These are phyloP conservation scores for Epinephelus coioides DNA, from an alignment of 2,797 vertebrate species.

Conservation along the genomic window DNA sequence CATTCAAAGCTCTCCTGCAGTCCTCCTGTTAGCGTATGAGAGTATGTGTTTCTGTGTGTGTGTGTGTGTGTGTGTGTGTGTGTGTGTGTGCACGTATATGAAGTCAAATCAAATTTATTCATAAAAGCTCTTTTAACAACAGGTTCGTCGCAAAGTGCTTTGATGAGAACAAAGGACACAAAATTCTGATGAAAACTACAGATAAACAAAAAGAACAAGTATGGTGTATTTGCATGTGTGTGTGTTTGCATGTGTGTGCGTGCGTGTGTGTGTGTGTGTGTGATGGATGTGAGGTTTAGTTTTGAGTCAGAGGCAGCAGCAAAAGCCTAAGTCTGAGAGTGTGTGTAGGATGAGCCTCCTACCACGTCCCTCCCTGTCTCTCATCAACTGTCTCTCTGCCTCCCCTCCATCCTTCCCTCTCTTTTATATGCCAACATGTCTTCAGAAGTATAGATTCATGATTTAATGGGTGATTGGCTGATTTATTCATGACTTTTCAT, in stretches of 20 bases:
- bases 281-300: conserved; percentile 80
- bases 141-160: conserved; percentile 59
- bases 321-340: conserved; percentile 77
- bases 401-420: conserved; percentile 63
- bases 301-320: conserved; percentile 85
- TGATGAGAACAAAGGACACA: conserved; percentile 69
- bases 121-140: conserved; percentile 66
- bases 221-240: neutral
- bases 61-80: conserved; percentile 24
- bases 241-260: neutral
- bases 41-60: conserved; percentile 18
- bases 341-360: conserved; percentile 83
- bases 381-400: conserved; percentile 72
- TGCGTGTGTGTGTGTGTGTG: conserved; percentile 35
- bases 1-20: conserved; percentile 72
- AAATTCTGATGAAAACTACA: conserved; percentile 69
- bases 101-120: conserved; percentile 71
- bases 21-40: conserved; percentile 53
- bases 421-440: conserved; percentile 54
- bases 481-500: conserved; percentile 9
- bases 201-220: conserved; percentile 61
- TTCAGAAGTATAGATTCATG: conserved; percentile 20
- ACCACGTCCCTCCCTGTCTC: conserved; percentile 75
- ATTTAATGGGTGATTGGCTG: neutral
- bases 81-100: conserved; percentile 25